A percentile compares a stretch with the other conserved stretches of the same genome.
Evolutionary conservation across 2,888 invertebrate species (phyloP).

Genomic region (Chydorus sphaericus): DNA sequence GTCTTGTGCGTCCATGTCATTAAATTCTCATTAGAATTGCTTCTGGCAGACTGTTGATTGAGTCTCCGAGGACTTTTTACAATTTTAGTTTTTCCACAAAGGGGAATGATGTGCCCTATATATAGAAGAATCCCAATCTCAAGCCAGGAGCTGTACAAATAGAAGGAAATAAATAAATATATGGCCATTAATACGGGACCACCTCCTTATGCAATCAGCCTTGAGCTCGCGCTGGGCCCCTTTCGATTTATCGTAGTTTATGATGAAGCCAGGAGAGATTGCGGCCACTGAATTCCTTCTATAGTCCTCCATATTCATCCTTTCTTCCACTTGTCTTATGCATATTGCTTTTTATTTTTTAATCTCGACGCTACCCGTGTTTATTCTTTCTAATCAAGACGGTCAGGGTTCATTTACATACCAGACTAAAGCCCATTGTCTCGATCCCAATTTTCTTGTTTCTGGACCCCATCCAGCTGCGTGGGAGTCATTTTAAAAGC

Average conservation of each 20-base stretch:
- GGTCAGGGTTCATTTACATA: slow-evolving; percentile 1
- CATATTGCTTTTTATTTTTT: slow-evolving; percentile 3
- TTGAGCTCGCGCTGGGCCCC: too few relatives aligned
- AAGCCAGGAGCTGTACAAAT: neutral
- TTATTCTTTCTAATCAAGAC: neutral
- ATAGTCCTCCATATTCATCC: neutral
- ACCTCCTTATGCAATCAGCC: too few relatives aligned
- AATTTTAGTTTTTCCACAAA: too few relatives aligned
- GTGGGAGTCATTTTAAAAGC: too few relatives aligned
- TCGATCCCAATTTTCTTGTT: neutral
- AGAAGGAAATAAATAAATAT: neutral
- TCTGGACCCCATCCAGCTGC: neutral
- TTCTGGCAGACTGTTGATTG: too few relatives aligned
- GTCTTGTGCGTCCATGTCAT: neutral
- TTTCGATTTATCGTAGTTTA: slow-evolving; percentile 3
- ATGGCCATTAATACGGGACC: too few relatives aligned
- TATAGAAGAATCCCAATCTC: too few relatives aligned
- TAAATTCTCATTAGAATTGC: slow-evolving; percentile 2
- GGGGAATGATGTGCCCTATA: too few relatives aligned
- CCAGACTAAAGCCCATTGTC: neutral
- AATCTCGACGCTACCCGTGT: neutral
- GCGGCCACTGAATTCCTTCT: neutral
- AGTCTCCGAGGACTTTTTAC: too few relatives aligned
- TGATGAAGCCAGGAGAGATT: neutral
- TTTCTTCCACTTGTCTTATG: neutral